These are phyloP conservation scores for Actinopyga echinites DNA, from an alignment of 53 echinoderm and acorn worm species.

Conservation along the genomic window DNA sequence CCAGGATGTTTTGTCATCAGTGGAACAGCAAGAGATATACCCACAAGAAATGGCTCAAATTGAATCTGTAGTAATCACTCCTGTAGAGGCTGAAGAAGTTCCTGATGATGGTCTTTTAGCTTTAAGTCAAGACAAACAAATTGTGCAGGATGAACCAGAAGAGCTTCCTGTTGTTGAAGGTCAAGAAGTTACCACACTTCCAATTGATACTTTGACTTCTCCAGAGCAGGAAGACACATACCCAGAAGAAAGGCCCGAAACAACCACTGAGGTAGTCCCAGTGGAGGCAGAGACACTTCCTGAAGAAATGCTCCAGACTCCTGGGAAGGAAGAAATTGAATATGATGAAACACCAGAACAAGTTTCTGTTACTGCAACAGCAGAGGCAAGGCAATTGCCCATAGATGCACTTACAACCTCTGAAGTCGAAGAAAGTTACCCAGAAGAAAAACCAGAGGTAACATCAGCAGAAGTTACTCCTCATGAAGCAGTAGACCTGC, in stretches of 20 bases:
- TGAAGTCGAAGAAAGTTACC: background rate
- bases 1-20: background rate
- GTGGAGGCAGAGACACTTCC: conserved; percentile 54
- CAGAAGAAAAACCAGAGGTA: conserved; percentile 39
- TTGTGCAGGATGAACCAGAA: conserved; percentile 46
- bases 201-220: conserved; percentile 49
- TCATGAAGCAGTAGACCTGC: conserved; percentile 50
- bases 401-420: background rate
- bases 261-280: conserved; percentile 1
- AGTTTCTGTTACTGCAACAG: background rate
- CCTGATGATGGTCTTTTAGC: conserved; percentile 23
- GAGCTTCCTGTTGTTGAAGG: conserved; percentile 19
- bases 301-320: conserved; percentile 30
- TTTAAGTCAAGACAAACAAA: conserved; percentile 28
- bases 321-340: conserved; percentile 32
- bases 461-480: conserved; percentile 23
- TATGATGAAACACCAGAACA: conserved; percentile 33
- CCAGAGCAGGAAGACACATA: conserved; percentile 56
- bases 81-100: conserved; percentile 45
- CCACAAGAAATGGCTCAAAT: conserved; percentile 40
- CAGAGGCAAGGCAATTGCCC: conserved; percentile 22
- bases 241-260: conserved; percentile 14
- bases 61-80: conserved; percentile 35
- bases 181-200: conserved; percentile 32
- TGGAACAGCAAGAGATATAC: background rate